Percentiles rank a stretch among this genome's conserved stretches.
phyloP scores from a whole-genome alignment of 2,888 invertebrate species.

The Panopea generosa region DNA sequence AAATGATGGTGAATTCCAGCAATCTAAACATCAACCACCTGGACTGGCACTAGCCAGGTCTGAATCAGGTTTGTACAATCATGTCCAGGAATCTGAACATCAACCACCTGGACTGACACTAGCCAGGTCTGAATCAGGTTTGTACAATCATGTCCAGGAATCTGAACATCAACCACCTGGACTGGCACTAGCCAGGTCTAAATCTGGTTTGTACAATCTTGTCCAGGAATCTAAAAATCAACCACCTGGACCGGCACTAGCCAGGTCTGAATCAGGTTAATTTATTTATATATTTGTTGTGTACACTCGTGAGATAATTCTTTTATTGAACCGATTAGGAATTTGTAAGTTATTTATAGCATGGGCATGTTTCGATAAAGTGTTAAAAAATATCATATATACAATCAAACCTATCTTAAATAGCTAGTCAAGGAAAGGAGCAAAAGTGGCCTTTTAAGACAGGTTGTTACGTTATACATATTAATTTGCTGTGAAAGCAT shows the following conservation, averaged over 20 bases:
- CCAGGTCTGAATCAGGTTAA: slow-evolving; percentile 67
- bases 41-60: slow-evolving; percentile 54
- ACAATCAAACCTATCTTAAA: too few species aligned
- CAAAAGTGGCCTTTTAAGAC: too few species aligned
- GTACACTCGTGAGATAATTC: too few species aligned
- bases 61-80: slow-evolving; percentile 55
- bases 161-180: not conserved
- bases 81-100: not conserved
- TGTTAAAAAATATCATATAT: not conserved
- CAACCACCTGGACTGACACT: slow-evolving; percentile 19
- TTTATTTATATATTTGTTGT: not conserved
- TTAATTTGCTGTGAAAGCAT: too few species aligned
- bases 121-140: slow-evolving; percentile 67
- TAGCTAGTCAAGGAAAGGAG: too few species aligned
- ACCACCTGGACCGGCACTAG: slow-evolving; percentile 16
- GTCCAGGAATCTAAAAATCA: not conserved
- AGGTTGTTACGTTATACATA: too few species aligned
- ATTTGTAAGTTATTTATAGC: too few species aligned
- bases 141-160: not conserved
- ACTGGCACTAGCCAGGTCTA: slow-evolving; percentile 54
- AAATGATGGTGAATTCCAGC: slow-evolving; percentile 9
- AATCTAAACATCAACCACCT: not conserved
- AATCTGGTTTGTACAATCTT: slow-evolving; percentile 53
- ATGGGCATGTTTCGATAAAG: too few species aligned
- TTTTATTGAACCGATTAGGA: too few species aligned